Evolutionary conservation across 2,113 vertebrate genomes (phyloP).

Genomic region (Hippocampus comes): DNA sequence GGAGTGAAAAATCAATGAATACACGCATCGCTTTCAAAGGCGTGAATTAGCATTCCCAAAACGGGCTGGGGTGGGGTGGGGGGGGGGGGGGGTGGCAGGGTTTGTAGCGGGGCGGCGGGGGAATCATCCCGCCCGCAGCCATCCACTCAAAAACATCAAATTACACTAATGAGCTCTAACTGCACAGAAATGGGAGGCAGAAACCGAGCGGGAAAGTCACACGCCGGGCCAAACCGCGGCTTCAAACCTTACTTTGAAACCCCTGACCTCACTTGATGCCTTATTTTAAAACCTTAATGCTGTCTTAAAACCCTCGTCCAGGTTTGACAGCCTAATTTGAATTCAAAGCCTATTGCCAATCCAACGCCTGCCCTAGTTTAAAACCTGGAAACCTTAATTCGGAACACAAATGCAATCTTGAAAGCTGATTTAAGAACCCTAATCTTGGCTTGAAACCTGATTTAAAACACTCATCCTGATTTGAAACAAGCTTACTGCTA

Average conservation of each 20-base stretch:
- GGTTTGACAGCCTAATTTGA: not conserved
- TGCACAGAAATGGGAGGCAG: slow-evolving; percentile 74
- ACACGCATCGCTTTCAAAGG: slow-evolving; percentile 71
- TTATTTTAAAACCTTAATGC: not conserved
- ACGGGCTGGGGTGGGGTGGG: slow-evolving; percentile 50
- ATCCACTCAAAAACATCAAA: slow-evolving; percentile 78
- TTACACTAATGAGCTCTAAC: slow-evolving; percentile 80
- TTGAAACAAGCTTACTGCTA: too few relatives aligned
- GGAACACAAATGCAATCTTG: too few relatives aligned
- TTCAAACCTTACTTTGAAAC: not conserved
- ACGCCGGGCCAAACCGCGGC: not conserved
- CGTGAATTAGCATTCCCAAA: slow-evolving; percentile 71
- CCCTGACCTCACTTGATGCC: not conserved
- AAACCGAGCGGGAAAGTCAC: slow-evolving; percentile 38
- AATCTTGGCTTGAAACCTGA: too few relatives aligned
- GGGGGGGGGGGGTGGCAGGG: not conserved
- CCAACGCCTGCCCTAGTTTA: too few relatives aligned
- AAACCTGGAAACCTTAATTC: too few relatives aligned
- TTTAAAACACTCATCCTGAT: too few relatives aligned
- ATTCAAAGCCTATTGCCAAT: not conserved
- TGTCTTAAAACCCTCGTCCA: not conserved
- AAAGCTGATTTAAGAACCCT: too few relatives aligned
- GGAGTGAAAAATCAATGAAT: slow-evolving; percentile 69
- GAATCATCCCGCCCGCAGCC: slow-evolving; percentile 68
- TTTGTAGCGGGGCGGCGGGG: not conserved